Base-by-base conservation (phyloP, 2,888 invertebrate genomes). In the Drosophila demipolita region DNA sequence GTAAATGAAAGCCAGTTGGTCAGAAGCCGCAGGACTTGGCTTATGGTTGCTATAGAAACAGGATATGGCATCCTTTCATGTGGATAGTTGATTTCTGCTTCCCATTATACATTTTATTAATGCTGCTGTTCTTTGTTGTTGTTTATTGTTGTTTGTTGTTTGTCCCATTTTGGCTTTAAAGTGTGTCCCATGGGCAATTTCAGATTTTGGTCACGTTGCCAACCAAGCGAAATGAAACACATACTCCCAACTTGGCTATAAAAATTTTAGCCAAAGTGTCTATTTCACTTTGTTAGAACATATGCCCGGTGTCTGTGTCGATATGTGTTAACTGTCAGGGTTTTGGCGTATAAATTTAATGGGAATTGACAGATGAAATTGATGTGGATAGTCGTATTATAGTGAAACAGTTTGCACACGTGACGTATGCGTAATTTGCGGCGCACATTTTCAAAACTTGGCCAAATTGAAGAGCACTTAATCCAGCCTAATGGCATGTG, bases 131-230 rank as follows among this genome's bases (percentile, higher is more conserved):
- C 29, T 17, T 29, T 29, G 29, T 29, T 15, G 15, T 9, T 33
- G 33, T 33, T 9, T 4, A 9, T n/a, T 40, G 40, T 3, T 38
- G 36, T 38, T 26, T 26, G 9, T 9, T 57, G 20, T 55, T 32
- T 32, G 60, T 59, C 36, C 69, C n/a, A 48, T 66, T 61, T 54
- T 23, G n/a, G 20, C 15, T 52, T 73, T 76, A 29, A 69, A 53
- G 64, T n/a, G 12, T 15, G 42, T 15, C 36, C 32, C 32, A 48
- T 32, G 54, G 20, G 8, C 17, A 40, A 73, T 77, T 40, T 8
- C 32, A 48, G 79, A 45, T 73, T 78, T 73, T 60, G 32, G 71
- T 80, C 87, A 84, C 85, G 83, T 84, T 58, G 60, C 70, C 65
- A 63, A 57, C 73, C 69, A 85, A 71, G 78, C 59, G 70, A 52